Percentiles rank a stretch among this genome's conserved stretches.
These are phyloP conservation scores for Ormyrus thymus DNA, from an alignment of 2,888 invertebrate species.

Conservation along the genomic window DNA sequence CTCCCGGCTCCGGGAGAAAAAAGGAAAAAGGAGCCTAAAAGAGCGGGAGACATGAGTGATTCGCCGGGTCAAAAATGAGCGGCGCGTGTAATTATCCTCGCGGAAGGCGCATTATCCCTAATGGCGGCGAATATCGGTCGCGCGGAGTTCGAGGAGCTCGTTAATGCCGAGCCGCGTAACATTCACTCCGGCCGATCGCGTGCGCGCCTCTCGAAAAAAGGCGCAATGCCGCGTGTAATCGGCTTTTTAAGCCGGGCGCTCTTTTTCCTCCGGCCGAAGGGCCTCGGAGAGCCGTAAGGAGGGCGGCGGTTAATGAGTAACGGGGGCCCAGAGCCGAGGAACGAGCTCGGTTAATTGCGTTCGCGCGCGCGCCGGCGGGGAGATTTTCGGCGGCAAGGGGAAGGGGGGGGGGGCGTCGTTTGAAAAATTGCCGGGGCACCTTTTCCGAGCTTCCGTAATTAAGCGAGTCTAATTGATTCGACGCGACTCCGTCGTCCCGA, in stretches of 20 bases:
- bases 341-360: background rate
- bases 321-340: conserved; percentile 4
- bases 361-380: background rate
- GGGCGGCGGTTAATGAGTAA: conserved; percentile 30
- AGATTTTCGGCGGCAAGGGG: too few relatives aligned
- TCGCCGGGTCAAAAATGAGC: too few relatives aligned
- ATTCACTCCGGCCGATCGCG: conserved; percentile 24
- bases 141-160: conserved; percentile 19
- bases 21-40: too few relatives aligned
- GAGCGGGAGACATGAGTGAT: too few relatives aligned
- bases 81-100: too few relatives aligned
- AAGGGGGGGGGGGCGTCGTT: too few relatives aligned
- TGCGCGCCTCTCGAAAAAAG: conserved; percentile 17
- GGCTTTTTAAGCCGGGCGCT: conserved; percentile 22
- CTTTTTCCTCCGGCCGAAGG: background rate
- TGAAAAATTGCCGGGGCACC: too few relatives aligned
- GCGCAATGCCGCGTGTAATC: conserved; percentile 9
- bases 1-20: too few relatives aligned
- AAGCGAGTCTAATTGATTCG: too few relatives aligned
- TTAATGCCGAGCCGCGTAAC: conserved; percentile 32
- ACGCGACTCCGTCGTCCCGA: too few relatives aligned
- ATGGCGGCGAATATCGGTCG: conserved; percentile 41
- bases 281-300: background rate
- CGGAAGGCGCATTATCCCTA: background rate
- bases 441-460: too few relatives aligned